Conservation (phyloP, 2,113 vertebrate genomes). For the Halcyon malimbica region DNA sequence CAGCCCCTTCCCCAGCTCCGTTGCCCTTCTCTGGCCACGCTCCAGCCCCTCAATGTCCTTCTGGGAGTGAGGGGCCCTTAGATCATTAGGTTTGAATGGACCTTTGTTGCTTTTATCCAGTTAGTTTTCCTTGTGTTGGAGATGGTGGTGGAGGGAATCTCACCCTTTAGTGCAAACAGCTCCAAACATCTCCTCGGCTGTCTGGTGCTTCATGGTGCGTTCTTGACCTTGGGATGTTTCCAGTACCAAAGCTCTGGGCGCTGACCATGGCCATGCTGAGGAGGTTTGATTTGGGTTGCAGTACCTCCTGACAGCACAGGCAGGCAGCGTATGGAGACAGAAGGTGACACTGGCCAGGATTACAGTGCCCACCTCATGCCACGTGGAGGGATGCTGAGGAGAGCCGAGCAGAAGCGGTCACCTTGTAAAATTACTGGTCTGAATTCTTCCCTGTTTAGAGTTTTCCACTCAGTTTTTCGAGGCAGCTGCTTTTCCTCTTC, state of each 20-base stretch:
- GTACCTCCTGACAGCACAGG: neutral
- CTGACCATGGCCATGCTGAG: accelerated
- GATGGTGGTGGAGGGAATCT: neutral
- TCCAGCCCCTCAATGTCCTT: neutral
- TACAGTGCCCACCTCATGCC: accelerated
- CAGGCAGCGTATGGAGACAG: neutral
- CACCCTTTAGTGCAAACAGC: neutral
- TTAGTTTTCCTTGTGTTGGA: neutral
- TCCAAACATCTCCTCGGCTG: neutral
- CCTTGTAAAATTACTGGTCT: neutral
- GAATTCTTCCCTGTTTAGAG: neutral
- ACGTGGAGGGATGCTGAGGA: accelerated
- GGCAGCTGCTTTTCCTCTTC: accelerated
- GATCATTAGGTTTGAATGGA: neutral
- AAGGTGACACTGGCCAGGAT: neutral
- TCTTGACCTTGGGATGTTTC: neutral
- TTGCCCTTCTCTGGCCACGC: neutral
- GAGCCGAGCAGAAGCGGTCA: neutral
- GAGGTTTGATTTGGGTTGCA: neutral
- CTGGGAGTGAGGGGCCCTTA: neutral
- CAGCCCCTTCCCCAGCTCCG: neutral
- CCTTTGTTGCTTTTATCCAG: neutral
- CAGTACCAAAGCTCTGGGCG: too few relatives aligned
- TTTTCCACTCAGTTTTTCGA: neutral
- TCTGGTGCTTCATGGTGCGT: accelerated